Percentiles rank a stretch among this genome's conserved stretches.
Evolutionary conservation across 2,113 vertebrate genomes (phyloP).

Genomic region (Neolamprologus kungweensis): DNA sequence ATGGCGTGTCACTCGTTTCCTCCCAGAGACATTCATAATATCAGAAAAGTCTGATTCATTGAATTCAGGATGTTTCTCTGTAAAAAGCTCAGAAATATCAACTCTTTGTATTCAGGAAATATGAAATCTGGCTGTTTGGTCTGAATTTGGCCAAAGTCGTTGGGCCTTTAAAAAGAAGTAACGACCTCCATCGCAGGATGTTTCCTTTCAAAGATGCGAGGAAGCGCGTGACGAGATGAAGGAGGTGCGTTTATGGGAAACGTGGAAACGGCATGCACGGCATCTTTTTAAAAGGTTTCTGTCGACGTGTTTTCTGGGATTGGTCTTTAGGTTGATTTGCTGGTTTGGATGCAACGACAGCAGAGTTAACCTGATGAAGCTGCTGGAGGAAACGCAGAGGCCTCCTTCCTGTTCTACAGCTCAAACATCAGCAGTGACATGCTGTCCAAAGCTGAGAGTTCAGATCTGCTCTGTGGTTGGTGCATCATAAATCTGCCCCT

Average conservation of each 20-base stretch:
- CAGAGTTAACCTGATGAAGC: background rate
- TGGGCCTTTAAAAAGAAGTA: background rate
- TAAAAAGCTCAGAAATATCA: background rate
- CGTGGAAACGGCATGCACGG: fast-evolving
- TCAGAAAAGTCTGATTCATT: fast-evolving
- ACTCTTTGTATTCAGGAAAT: background rate
- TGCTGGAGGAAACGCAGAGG: background rate
- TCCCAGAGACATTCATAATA: fast-evolving
- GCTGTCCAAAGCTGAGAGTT: background rate
- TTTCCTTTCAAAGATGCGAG: fast-evolving
- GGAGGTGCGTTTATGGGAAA: background rate
- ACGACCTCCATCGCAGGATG: fast-evolving
- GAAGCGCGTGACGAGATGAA: background rate
- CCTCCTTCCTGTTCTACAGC: background rate
- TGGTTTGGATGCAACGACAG: background rate
- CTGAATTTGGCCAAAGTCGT: background rate
- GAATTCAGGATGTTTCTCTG: background rate
- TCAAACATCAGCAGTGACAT: background rate
- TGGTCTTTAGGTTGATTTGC: background rate
- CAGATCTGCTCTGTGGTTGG: fast-evolving
- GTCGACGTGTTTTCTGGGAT: background rate
- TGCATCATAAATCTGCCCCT: background rate
- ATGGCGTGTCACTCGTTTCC: background rate
- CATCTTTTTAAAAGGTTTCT: background rate
- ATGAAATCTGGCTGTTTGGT: background rate